These are phyloP conservation scores for Sander vitreus DNA, from an alignment of 2,113 vertebrate species.

Conservation along the genomic window DNA sequence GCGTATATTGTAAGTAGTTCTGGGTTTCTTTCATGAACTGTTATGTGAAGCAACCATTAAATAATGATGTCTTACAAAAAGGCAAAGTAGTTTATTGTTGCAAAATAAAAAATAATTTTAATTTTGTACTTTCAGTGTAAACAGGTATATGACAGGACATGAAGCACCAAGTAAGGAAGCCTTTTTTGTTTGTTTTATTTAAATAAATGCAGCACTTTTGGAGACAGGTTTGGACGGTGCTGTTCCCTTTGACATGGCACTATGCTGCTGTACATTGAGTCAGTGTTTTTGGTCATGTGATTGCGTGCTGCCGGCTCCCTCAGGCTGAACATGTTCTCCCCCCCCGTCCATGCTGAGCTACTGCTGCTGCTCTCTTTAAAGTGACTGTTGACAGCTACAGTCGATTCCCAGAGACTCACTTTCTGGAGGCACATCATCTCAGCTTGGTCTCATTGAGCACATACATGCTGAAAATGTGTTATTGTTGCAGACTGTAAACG, in stretches of 20 bases:
- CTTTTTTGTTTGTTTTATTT: not conserved
- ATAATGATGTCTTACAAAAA: not conserved
- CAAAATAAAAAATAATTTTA: not conserved
- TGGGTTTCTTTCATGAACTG: not conserved
- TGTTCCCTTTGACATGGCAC: not conserved
- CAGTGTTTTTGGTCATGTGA: conserved; percentile 17
- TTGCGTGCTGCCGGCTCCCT: conserved; percentile 13
- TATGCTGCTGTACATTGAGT: not conserved
- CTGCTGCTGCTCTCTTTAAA: conserved; percentile 33
- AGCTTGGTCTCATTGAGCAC: conserved; percentile 19
- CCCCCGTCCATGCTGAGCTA: conserved; percentile 26
- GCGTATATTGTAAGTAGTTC: not conserved
- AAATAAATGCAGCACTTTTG: not conserved
- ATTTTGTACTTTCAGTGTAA: not conserved
- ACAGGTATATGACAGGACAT: not conserved
- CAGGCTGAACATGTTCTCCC: conserved; percentile 15
- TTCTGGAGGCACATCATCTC: conserved; percentile 8
- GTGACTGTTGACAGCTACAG: conserved; percentile 22
- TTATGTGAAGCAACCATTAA: not conserved
- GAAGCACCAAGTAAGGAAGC: too few species aligned
- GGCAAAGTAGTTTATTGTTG: not conserved
- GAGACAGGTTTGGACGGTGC: not conserved
- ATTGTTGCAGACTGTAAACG: conserved; percentile 15
- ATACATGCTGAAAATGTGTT: conserved; percentile 5
- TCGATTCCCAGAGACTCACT: not conserved